Evolutionary conservation across 2,797 vertebrate genomes (phyloP).

Genomic region (Amblyraja radiata): DNA sequence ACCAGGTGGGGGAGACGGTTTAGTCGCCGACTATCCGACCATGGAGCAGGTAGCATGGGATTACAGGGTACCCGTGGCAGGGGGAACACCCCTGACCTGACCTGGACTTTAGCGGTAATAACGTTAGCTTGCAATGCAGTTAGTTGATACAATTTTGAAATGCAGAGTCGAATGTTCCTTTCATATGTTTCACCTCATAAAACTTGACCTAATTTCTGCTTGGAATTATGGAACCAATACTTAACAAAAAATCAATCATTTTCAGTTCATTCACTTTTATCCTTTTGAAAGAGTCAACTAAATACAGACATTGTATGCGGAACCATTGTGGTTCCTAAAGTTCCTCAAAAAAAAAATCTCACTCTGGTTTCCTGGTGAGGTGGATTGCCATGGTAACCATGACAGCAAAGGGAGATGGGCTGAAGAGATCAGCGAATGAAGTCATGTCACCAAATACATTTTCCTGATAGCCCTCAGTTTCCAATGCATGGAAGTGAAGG

Average conservation of each 20-base stretch:
- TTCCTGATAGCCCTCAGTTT: not conserved
- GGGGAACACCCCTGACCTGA: too few relatives aligned
- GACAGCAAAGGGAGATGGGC: not conserved
- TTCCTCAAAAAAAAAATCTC: too few relatives aligned
- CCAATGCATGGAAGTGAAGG: not conserved
- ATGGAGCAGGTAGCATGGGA: too few relatives aligned
- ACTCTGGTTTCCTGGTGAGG: not conserved
- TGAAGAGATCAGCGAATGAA: not conserved
- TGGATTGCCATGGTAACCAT: not conserved
- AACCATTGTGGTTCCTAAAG: too few relatives aligned
- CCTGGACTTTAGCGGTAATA: not conserved
- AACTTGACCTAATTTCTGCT: not conserved
- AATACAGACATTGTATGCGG: not conserved
- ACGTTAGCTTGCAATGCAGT: not conserved
- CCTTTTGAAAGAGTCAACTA: not conserved
- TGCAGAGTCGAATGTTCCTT: not conserved
- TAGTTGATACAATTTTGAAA: not conserved
- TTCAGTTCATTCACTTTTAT: not conserved
- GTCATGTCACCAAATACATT: not conserved
- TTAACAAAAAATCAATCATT: not conserved
- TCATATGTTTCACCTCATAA: not conserved
- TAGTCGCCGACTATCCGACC: too few relatives aligned
- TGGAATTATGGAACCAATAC: not conserved
- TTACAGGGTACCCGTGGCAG: too few relatives aligned
- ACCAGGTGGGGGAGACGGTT: too few relatives aligned